Evolutionary conservation across 2,888 invertebrate genomes (phyloP).

Genomic region (Electrophaes corylata): DNA sequence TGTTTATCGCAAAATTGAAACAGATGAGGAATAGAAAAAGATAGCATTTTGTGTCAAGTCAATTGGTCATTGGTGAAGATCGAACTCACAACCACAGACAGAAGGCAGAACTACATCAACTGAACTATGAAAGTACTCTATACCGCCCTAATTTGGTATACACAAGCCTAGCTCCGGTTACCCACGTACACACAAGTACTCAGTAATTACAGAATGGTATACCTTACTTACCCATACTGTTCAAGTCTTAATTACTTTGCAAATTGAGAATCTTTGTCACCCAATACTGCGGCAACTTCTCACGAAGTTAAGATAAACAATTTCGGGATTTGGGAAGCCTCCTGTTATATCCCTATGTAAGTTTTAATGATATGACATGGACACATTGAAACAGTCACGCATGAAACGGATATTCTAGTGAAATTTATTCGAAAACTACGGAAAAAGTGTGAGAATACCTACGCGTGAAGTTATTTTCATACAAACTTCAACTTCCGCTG

Average conservation of each 20-base stretch:
- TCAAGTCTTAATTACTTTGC: slow-evolving; percentile 32
- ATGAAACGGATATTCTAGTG: no score
- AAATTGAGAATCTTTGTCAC: slow-evolving; percentile 38
- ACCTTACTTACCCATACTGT: slow-evolving; percentile 5
- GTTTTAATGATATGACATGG: background rate
- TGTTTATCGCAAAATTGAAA: no score
- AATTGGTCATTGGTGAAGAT: no score
- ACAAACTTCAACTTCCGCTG: no score
- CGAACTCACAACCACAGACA: no score
- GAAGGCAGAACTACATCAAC: no score
- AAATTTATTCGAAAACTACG: no score
- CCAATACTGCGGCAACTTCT: slow-evolving; percentile 21
- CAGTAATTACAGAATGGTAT: background rate
- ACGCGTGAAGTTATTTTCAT: no score
- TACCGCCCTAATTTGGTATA: background rate
- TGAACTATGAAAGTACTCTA: no score
- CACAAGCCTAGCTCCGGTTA: background rate
- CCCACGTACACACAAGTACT: background rate
- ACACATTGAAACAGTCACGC: background rate
- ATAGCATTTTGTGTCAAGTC: no score
- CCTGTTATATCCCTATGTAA: background rate
- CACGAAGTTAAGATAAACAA: slow-evolving; percentile 6
- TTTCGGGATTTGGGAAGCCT: background rate
- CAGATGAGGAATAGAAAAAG: no score
- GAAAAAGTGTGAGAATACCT: no score